phyloP scores from a whole-genome alignment of 2,888 invertebrate species.

The Ophion obscuratus region DNA sequence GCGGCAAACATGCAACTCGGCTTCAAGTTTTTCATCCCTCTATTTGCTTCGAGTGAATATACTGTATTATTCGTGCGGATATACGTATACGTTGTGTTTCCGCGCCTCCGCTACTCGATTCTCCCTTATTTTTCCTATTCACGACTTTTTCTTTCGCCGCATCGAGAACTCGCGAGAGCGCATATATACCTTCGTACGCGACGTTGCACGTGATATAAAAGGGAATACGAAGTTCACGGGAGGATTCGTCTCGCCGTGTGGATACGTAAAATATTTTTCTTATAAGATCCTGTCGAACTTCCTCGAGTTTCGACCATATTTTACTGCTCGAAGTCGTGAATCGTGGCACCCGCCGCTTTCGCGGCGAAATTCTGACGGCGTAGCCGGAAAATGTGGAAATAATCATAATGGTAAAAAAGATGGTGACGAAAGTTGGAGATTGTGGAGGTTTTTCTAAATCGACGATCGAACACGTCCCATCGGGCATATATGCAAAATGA shows the following conservation, averaged over 20 bases:
- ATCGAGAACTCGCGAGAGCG: constrained; percentile 48
- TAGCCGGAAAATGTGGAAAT: neutral
- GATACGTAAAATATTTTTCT: constrained; percentile 14
- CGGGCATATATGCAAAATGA: too few species aligned
- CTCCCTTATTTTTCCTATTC: constrained; percentile 51
- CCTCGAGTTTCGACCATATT: constrained; percentile 1
- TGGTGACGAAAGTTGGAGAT: neutral
- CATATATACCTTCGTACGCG: constrained; percentile 26
- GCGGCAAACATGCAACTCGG: constrained; percentile 52
- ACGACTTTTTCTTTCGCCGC: constrained; percentile 48
- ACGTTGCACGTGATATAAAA: constrained; percentile 17
- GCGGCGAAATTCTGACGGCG: neutral
- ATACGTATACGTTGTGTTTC: neutral
- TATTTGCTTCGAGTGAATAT: constrained; percentile 37
- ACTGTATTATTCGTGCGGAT: constrained; percentile 48
- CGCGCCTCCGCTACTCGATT: constrained; percentile 9
- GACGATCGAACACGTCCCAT: neutral
- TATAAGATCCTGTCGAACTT: constrained; percentile 10
- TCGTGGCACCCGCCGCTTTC: neutral
- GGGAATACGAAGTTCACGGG: constrained; percentile 14
- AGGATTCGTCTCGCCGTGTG: constrained; percentile 26
- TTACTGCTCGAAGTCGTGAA: neutral
- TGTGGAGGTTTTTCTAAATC: constrained; percentile 2
- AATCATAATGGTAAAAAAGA: neutral
- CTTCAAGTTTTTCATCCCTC: constrained; percentile 41